A percentile compares a stretch with the other conserved stretches of the same genome.
Evolutionary conservation across 2,888 invertebrate genomes (phyloP).

Genomic region (Hyalella azteca): DNA sequence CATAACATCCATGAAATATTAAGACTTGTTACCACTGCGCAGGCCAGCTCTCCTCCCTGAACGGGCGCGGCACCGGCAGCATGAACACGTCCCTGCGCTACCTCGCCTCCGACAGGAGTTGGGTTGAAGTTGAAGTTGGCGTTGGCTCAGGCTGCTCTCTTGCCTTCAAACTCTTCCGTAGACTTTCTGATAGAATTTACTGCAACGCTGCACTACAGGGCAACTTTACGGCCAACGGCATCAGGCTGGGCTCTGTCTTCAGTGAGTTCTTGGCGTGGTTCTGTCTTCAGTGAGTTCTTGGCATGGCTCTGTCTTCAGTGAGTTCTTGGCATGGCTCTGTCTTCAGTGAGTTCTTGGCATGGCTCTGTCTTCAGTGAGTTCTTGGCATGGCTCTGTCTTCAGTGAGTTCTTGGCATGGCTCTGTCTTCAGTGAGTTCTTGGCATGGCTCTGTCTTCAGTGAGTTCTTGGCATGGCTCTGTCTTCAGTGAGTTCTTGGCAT

Average conservation of each 20-base stretch:
- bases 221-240: constrained; percentile 78
- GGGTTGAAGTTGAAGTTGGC: constrained; percentile 84
- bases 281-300: background rate
- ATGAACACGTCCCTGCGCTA: constrained; percentile 71
- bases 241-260: constrained; percentile 77
- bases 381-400: no score
- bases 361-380: no score
- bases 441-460: no score
- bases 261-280: constrained; percentile 68
- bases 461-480: no score
- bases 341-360: no score
- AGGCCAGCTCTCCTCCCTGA: constrained; percentile 79
- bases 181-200: constrained; percentile 76
- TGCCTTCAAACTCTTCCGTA: constrained; percentile 79
- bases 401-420: no score
- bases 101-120: constrained; percentile 80
- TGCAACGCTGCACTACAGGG: constrained; percentile 77
- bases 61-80: constrained; percentile 76
- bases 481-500: no score
- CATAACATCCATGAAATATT: no score
- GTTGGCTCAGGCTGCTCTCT: constrained; percentile 83
- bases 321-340: no score
- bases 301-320: no score
- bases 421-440: no score
- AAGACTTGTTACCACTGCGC: no score